phyloP scores from a whole-genome alignment of 2,888 invertebrate genomes.

The Frankliniella fusca region DNA sequence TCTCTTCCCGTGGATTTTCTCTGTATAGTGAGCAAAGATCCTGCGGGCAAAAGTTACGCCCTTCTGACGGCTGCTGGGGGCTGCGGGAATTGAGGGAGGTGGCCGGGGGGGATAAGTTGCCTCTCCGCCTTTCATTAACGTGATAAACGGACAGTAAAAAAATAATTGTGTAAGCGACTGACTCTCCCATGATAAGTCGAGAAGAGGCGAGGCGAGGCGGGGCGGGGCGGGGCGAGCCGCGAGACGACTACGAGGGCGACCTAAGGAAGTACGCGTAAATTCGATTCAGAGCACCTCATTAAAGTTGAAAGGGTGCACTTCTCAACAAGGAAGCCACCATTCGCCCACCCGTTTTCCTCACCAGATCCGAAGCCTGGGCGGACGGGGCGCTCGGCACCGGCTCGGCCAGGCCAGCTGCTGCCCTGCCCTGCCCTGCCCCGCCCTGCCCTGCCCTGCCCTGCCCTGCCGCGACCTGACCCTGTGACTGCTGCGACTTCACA shows the following conservation, averaged over 20 bases:
- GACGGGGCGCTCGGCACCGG: not conserved
- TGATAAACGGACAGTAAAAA: slow-evolving; percentile 8
- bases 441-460: not conserved
- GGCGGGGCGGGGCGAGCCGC: not conserved
- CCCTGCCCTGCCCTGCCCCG: not conserved
- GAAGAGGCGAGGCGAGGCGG: not conserved
- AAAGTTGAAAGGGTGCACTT: slow-evolving; percentile 24
- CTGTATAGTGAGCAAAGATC: no score
- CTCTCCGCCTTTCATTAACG: not conserved
- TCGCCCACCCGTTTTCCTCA: not conserved
- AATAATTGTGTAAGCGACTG: not conserved
- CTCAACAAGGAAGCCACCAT: slow-evolving; percentile 24
- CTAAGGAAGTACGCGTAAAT: slow-evolving; percentile 23
- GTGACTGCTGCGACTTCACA: not conserved
- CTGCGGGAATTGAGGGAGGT: not conserved
- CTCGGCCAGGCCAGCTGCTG: no score
- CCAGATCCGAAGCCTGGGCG: not conserved
- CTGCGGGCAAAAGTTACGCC: not conserved
- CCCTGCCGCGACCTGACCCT: no score
- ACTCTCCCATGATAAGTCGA: not conserved
- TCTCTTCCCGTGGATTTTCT: no score
- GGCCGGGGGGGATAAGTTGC: not conserved
- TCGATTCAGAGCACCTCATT: slow-evolving; percentile 24
- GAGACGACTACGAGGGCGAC: not conserved
- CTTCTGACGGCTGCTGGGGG: not conserved